Base-by-base conservation (phyloP, 2,888 invertebrate genomes). In the Drosophila neoperkinsi region DNA sequence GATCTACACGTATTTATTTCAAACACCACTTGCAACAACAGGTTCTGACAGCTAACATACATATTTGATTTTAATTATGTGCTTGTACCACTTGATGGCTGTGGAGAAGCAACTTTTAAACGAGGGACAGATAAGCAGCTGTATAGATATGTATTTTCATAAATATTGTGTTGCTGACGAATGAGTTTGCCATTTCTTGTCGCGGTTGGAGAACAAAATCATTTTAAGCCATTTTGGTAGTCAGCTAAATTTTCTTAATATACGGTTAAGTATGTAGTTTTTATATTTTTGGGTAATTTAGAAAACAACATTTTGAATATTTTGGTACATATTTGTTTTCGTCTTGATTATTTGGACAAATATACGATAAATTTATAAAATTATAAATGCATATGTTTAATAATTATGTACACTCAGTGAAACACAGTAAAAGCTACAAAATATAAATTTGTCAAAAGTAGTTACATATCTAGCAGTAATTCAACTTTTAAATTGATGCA, bases 91-190 rank as follows among this genome's bases (percentile, higher is more conserved):
- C 36, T 34, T 28, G 36, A 3, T 31, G 53, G 30, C 46, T 16
- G 21, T 13, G 4, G 33, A 36, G 31, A 7, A 18, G n/a, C 21
- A 21, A 4, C 21, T 21, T 41, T 41, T n/a, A 4, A 41, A 9
- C 16, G n/a, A 18, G 33, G 30, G 38, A 50, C 18, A 7, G 4
- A 2, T 38, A 16, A 21, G 30, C 21, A 13, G 30, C 16, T 25
- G 18, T 18, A 11, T 16, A 25, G 11, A 28, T 11, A n/a, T 28
- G 11, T 10, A 18, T 36, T 25, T 25, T 25, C 16, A 46, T 25
- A 46, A 25, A 86, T 81, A 88, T 63, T 77, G 46, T 79, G 60
- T 71, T 83, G 81, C 83, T 88, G 84, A 86, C 75, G 79, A 62
- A 74, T 62, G 36, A 28, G 49, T 4, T 49, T 18, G 52, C 34